Evolutionary conservation across 2,113 vertebrate genomes (phyloP), one percentile per base, ranked within the genome.

Genomic region (Channa maculata): DNA sequence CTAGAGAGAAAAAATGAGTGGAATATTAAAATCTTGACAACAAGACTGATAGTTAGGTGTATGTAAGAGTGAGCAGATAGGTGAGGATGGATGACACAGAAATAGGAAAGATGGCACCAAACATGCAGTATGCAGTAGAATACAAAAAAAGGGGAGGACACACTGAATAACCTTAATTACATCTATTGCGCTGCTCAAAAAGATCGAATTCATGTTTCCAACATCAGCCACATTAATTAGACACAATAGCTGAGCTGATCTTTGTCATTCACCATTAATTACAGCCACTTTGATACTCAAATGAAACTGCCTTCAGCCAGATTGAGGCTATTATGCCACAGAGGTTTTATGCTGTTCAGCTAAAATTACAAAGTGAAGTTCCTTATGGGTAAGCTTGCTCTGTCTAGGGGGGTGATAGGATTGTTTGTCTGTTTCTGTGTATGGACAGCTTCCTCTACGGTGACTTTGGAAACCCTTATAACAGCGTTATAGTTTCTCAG

Each of bases 241-340:
- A 87, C 80, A 82, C 85, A 86, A 84, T 91, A 86, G 90, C 78
- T 61, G 83, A 72, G 86, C 85, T 74, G 84, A 24, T 24, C 89
- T 90, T 86, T 89, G 79, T 89, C 90, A 86, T 86, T 89, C 87
- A 89, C 79, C 82, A 80, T 89, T 91, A 88, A 88, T 92, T 88
- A 91, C 83, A 76, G 75, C 82, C 88, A 88, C 86, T 91, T 91
- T 86, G 86, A 89, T 88, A 82, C 83, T 73, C 81, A 85, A 91
- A 90, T 89, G 82, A 90, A 89, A 81, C 86, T 80, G 88, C 87
- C 71, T 79, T 90, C 73, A 75, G 86, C 82, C 60, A 55, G 79
- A 84, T 88, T 87, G 84, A 81, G 73, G 82, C 80, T 69, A 91
- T 91, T 89, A 87, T 86, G 69, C 50, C 71, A 71, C 67, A 45